These are phyloP conservation scores for Xestobium rufovillosum DNA, from an alignment of 2,888 invertebrate genomes.

Conservation along the genomic window DNA sequence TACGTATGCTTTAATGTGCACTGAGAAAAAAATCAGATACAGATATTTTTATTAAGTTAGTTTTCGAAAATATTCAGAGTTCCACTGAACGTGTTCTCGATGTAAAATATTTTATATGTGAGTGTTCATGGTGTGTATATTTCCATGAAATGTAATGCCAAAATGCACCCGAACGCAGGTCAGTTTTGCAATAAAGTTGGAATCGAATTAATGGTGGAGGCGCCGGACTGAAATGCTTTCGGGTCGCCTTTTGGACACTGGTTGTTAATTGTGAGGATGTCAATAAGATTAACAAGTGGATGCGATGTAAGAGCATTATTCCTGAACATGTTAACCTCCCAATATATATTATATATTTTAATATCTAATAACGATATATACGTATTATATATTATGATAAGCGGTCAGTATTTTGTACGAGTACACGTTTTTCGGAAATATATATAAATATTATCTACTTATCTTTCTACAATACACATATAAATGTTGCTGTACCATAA, in stretches of 20 bases:
- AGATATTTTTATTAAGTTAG: constrained; percentile 34
- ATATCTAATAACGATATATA: constrained; percentile 35
- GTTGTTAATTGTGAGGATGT: constrained; percentile 42
- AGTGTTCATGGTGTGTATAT: constrained; percentile 34
- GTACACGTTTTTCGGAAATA: constrained; percentile 44
- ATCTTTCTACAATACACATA: constrained; percentile 44
- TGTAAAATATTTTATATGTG: constrained; percentile 40
- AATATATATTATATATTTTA: constrained; percentile 42
- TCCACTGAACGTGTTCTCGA: constrained; percentile 46
- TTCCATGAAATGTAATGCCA: constrained; percentile 5
- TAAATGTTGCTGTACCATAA: constrained; percentile 45
- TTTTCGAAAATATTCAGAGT: constrained; percentile 39
- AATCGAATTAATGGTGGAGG: constrained; percentile 3
- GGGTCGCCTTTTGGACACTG: constrained; percentile 22
- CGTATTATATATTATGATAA: constrained; percentile 36
- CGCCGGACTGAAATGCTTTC: constrained; percentile 1
- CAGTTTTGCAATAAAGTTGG: background rate
- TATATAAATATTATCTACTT: constrained; percentile 42
- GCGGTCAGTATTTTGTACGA: constrained; percentile 45
- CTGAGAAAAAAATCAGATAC: constrained; percentile 30
- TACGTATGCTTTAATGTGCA: too few relatives aligned
- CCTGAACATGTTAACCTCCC: constrained; percentile 38
- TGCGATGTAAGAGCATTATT: constrained; percentile 33
- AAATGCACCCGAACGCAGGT: too few relatives aligned
- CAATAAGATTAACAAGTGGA: constrained; percentile 38